phyloP scores from a whole-genome alignment of 2,888 invertebrate genomes.

The Thymelicus lineola region DNA sequence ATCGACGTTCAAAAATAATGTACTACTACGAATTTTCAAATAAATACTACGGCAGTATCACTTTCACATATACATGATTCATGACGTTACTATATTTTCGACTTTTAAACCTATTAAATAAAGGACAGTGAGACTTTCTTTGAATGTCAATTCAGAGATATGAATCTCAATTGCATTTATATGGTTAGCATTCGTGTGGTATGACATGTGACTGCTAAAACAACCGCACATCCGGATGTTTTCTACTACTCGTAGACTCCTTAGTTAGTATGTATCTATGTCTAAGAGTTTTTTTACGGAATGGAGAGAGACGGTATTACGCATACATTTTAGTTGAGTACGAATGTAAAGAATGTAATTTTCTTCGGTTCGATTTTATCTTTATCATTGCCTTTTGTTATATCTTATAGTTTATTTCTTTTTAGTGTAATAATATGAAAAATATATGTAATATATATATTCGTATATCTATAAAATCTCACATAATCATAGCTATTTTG shows the following conservation, averaged over 20 bases:
- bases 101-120: conserved; percentile 15
- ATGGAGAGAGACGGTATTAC: not conserved
- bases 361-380: too few relatives aligned
- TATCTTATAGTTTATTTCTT: not conserved
- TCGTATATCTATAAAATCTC: too few relatives aligned
- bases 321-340: not conserved
- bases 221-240: conserved; percentile 22
- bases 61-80: conserved; percentile 44
- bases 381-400: too few relatives aligned
- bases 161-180: conserved; percentile 47
- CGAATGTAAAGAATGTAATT: too few relatives aligned
- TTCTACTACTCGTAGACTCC: conserved; percentile 23
- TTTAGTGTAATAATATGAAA: not conserved
- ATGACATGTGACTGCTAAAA: conserved; percentile 29
- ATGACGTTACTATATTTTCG: conserved; percentile 38
- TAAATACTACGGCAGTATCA: not conserved
- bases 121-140: conserved; percentile 44
- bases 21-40: not conserved
- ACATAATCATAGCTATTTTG: too few relatives aligned
- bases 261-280: conserved; percentile 25
- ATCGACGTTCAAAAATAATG: too few relatives aligned
- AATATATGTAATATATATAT: not conserved
- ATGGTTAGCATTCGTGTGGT: conserved; percentile 20
- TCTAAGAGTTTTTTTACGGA: conserved; percentile 2
- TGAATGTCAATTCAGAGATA: conserved; percentile 63